Evolutionary conservation across 2,888 invertebrate genomes (phyloP).

Genomic region (Trachelus iudaicus): DNA sequence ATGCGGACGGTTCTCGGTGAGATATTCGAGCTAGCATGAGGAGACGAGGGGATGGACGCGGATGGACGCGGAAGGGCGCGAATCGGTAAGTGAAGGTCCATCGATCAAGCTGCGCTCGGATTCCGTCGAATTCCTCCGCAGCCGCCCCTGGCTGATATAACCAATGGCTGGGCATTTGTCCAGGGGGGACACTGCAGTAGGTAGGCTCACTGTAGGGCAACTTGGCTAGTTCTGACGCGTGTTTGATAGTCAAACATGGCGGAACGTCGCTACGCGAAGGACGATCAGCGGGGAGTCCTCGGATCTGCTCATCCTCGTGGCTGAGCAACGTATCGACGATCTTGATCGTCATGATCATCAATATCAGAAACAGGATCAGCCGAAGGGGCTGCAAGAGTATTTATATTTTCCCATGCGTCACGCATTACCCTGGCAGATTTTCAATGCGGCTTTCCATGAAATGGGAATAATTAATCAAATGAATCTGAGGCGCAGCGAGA

Average conservation of each 20-base stretch:
- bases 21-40: no score
- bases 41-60: no score
- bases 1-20: no score
- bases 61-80: background rate
- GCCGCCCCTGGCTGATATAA: slow-evolving; percentile 22
- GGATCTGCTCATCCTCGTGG: no score
- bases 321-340: no score
- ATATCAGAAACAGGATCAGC: no score
- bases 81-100: background rate
- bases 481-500: slow-evolving; percentile 21
- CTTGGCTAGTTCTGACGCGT: slow-evolving; percentile 6
- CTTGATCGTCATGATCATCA: no score
- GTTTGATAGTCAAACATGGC: slow-evolving; percentile 33
- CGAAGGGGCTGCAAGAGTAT: no score
- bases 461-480: slow-evolving; percentile 48
- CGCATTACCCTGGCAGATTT: slow-evolving; percentile 19
- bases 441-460: slow-evolving; percentile 32
- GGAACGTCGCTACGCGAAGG: no score
- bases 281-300: no score
- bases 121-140: background rate
- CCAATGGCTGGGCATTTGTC: slow-evolving; percentile 33
- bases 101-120: background rate
- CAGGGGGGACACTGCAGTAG: slow-evolving; percentile 19
- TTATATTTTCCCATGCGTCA: no score
- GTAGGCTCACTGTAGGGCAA: background rate